Evolutionary conservation across 2,888 invertebrate species (phyloP).

Genomic region (Craniophora ligustri): DNA sequence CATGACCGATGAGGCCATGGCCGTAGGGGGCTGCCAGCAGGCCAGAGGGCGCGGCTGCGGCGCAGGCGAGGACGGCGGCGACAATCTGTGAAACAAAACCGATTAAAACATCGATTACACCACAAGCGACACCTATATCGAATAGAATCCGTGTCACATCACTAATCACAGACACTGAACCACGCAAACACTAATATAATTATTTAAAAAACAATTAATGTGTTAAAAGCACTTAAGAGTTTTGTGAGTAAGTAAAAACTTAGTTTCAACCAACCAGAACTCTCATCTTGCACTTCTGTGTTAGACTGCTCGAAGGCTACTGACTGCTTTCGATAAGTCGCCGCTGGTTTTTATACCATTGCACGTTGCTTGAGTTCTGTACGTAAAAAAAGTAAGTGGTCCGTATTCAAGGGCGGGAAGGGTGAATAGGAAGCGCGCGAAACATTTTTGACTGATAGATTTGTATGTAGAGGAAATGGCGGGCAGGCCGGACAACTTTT

Average conservation of each 20-base stretch:
- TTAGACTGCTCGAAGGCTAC: conserved; percentile 88
- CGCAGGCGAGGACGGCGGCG: conserved; percentile 85
- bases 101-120: conserved; percentile 52
- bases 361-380: conserved; percentile 69
- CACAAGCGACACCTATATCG: conserved; percentile 36
- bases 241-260: conserved; percentile 54
- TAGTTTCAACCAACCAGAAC: conserved; percentile 81
- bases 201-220: conserved; percentile 4
- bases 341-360: conserved; percentile 79
- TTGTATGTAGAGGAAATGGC: conserved; percentile 58
- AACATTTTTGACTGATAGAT: conserved; percentile 70
- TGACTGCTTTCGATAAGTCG: conserved; percentile 83
- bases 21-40: conserved; percentile 75
- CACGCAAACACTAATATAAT: conserved; percentile 30
- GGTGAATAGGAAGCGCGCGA: conserved; percentile 83
- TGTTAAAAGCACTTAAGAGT: conserved; percentile 42
- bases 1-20: conserved; percentile 60
- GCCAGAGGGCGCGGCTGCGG: conserved; percentile 81
- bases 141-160: conserved; percentile 40
- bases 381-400: conserved; percentile 86
- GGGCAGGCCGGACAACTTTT: conserved; percentile 63
- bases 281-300: conserved; percentile 88
- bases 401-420: conserved; percentile 83
- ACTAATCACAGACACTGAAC: conserved; percentile 54
- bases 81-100: conserved; percentile 83